Percentiles rank a stretch among this genome's conserved stretches.
Evolutionary conservation across 2,113 vertebrate genomes (phyloP).

Genomic region (Gulo gulo): DNA sequence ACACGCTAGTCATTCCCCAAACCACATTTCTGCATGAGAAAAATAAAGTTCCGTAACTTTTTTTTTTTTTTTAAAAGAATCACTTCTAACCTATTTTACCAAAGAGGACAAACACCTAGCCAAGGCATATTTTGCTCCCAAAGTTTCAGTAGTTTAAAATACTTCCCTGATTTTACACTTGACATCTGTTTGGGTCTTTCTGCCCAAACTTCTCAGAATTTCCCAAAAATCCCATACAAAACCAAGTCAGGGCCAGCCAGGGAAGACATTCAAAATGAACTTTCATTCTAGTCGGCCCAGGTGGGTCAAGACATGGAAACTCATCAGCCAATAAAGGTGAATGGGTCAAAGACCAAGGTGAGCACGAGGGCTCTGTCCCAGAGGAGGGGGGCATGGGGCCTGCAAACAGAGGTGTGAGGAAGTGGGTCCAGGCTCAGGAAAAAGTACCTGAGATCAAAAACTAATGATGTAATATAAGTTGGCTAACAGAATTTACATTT

Average conservation of each 20-base stretch:
- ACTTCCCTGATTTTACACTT: neutral
- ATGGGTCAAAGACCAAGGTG: neutral
- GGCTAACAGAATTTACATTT: neutral
- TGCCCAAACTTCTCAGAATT: neutral
- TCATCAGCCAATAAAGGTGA: neutral
- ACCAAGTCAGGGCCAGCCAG: neutral
- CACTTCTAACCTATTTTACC: neutral
- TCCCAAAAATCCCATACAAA: neutral
- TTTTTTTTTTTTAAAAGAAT: neutral
- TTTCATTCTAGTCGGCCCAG: neutral
- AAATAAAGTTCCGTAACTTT: conserved; percentile 33
- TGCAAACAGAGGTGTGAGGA: neutral
- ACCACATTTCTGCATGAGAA: neutral
- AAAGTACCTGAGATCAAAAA: neutral
- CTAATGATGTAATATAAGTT: neutral
- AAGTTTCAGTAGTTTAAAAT: conserved; percentile 8
- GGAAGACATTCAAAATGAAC: neutral
- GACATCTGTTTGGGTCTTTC: neutral
- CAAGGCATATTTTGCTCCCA: neutral
- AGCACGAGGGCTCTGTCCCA: neutral
- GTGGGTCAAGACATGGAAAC: neutral
- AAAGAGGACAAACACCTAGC: neutral
- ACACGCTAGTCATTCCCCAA: conserved; percentile 32
- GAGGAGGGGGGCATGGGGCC: neutral
- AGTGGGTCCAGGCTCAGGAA: neutral